A percentile compares a stretch with the other conserved stretches of the same genome.
phyloP scores from a whole-genome alignment of 2,113 vertebrate species.

The Zosterops borbonicus region DNA sequence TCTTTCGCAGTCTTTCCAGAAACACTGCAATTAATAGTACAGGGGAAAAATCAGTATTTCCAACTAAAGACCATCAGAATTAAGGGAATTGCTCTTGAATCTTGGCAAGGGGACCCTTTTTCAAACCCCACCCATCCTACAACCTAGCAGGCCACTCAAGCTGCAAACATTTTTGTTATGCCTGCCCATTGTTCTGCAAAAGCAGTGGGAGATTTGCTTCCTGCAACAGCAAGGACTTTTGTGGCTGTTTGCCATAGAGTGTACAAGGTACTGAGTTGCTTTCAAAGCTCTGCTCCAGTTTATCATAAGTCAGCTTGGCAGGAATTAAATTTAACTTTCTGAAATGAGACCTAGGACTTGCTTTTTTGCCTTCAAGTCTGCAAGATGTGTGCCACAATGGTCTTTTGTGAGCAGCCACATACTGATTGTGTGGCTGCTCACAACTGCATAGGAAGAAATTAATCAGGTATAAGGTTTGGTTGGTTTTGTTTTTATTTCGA shows the following conservation, averaged over 20 bases:
- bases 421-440: background rate
- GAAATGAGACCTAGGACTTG: background rate
- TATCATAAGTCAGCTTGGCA: background rate
- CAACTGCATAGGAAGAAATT: background rate
- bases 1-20: background rate
- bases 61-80: background rate
- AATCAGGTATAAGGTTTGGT: background rate
- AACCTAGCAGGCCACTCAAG: background rate
- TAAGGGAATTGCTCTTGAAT: background rate
- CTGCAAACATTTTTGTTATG: background rate
- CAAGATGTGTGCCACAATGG: background rate
- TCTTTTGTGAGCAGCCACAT: background rate
- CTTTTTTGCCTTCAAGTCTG: background rate
- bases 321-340: background rate
- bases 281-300: background rate
- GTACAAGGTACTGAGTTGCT: background rate
- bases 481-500: background rate
- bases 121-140: background rate
- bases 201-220: constrained; percentile 38
- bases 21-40: background rate
- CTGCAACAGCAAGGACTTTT: constrained; percentile 6
- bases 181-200: constrained; percentile 40
- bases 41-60: background rate
- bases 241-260: constrained; percentile 23
- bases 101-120: background rate